Base-by-base conservation (phyloP, 2,113 vertebrate species). In the Bufo bufo region DNA sequence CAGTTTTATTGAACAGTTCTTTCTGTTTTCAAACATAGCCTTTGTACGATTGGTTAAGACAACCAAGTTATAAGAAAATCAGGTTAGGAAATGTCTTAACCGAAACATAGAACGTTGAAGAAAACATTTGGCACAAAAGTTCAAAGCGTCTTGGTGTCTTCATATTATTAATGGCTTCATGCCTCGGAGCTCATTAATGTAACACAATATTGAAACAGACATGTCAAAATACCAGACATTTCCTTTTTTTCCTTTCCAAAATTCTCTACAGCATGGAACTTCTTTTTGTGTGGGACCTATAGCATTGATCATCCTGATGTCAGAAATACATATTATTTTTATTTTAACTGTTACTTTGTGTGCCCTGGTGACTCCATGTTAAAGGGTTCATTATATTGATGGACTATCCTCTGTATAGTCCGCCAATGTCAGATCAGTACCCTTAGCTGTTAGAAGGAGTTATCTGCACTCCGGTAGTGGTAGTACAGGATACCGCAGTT, bases 41-140 rank as follows among this genome's bases (percentile, higher is more conserved):
- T 71, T 52, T 77, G 47, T 75, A 50, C 63, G 56, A 77, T 50
- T 83, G 80, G 23, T 83, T 61, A 74, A 82, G 83, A 83, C 19
- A 82, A 63, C 49, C 63, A 87, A 87, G 72, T 71, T n/a, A 50
- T 45, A 47, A 71, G 43, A 33, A 66, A 86, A 86, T 80, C 63
- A 80, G 77, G 33, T 23, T 7, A 58, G 56, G 52, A 81, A 72
- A 72, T 47, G 54, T 87, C 69, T 87, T n/a, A 71, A 47, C 49
- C 6, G 16, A 78, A 7, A 17, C 71, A 74, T 47, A 47, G 7
- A 20, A 19, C 47, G 72, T 6, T 14, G 20, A 52, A 69, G 50
- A 23, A 87, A 81, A 71, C 66, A 71, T 58, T 79, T 56, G 52
- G 63, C 78, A 69, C 14, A 61, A 7, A 4, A 81, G 50, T 52